phyloP scores from a whole-genome alignment of 2,888 invertebrate species.

The Acholoe squamosa region DNA sequence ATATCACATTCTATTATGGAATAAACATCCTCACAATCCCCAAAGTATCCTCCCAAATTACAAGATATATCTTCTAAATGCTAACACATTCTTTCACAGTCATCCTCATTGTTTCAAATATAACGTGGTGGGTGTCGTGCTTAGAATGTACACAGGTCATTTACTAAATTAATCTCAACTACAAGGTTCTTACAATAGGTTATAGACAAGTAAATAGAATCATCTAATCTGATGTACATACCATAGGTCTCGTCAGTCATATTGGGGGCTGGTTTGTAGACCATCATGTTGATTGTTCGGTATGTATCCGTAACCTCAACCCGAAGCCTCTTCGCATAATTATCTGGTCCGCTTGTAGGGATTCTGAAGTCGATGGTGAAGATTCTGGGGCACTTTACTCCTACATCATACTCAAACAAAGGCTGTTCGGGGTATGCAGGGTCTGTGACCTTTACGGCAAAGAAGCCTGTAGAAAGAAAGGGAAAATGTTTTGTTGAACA shows the following conservation, averaged over 20 bases:
- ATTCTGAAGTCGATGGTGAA: slow-evolving; percentile 77
- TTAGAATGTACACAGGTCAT: neutral
- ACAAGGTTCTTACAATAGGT: too few relatives aligned
- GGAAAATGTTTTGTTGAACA: neutral
- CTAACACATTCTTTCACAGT: neutral
- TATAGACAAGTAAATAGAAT: too few relatives aligned
- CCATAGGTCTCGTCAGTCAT: slow-evolving; percentile 68
- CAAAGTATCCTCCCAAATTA: too few relatives aligned
- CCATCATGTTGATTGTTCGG: slow-evolving; percentile 71
- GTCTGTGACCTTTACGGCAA: slow-evolving; percentile 77
- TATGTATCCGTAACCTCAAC: slow-evolving; percentile 69
- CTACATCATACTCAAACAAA: slow-evolving; percentile 78
- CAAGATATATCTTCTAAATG: neutral
- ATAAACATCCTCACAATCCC: too few relatives aligned
- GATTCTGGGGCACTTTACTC: slow-evolving; percentile 76
- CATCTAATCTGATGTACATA: slow-evolving; percentile 55
- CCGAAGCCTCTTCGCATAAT: slow-evolving; percentile 68
- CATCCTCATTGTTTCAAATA: slow-evolving; percentile 1
- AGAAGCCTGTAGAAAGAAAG: slow-evolving; percentile 74
- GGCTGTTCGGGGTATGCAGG: slow-evolving; percentile 74
- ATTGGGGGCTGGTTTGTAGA: slow-evolving; percentile 70
- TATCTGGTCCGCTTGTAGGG: slow-evolving; percentile 74
- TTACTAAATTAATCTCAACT: too few relatives aligned
- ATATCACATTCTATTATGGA: too few relatives aligned
- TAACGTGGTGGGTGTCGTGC: neutral